phyloP scores from a whole-genome alignment of 2,888 invertebrate genomes.

The Mellilla xanthometata region DNA sequence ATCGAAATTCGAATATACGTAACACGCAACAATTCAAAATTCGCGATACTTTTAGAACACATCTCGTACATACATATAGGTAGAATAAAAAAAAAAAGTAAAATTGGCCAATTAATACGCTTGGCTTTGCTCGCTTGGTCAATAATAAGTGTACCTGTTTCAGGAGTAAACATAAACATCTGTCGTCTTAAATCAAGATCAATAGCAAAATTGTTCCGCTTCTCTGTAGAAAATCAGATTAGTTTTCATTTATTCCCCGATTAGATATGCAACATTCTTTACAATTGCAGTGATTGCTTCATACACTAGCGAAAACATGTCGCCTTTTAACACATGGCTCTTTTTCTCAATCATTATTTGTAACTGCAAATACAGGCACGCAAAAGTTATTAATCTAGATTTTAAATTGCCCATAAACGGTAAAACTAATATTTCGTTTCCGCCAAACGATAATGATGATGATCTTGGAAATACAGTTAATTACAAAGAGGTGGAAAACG shows the following conservation, averaged over 20 bases:
- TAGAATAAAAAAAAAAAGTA: no score
- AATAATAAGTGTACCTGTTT: no score
- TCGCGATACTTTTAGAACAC: no score
- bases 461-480: background rate
- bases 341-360: no score
- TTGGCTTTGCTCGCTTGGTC: no score
- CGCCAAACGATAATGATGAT: background rate
- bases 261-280: constrained; percentile 4
- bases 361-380: background rate
- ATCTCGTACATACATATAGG: no score
- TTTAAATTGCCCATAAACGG: constrained; percentile 8
- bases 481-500: background rate
- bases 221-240: constrained; percentile 4
- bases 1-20: no score
- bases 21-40: no score
- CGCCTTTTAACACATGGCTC: background rate
- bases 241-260: constrained; percentile 9
- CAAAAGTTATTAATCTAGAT: constrained; percentile 7
- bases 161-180: no score
- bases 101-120: no score
- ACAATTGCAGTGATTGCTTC: background rate
- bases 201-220: constrained; percentile 1
- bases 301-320: background rate
- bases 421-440: background rate
- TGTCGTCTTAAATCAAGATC: no score